Evolutionary conservation across 2,797 vertebrate genomes (phyloP), one percentile per base, ranked within the genome.

Genomic region (Sebastes hopkinsi): DNA sequence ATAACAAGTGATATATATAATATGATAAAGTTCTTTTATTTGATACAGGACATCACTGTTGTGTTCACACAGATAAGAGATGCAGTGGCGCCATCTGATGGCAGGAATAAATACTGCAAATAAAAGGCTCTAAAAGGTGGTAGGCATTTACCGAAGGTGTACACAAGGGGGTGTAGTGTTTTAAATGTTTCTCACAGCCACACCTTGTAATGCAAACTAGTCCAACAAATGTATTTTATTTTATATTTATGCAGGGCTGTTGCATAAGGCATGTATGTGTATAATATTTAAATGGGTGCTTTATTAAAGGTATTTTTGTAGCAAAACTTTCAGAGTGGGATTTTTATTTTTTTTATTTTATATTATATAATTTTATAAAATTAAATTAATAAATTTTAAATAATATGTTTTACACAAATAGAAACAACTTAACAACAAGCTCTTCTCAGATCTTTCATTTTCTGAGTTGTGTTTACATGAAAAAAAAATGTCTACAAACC

Each of bases 21-120:
- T 18, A 4, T 59, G 50, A 12, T 30, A 10, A 50, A 10, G 32
- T 2, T 29, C 6, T 50, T 72, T 32, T 14, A 30, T 34, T 71
- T 34, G n/a, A 34, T 2, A 20, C 29, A 38, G 30, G 52, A 25
- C 20, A 11, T 77, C 5, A 2, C 20, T 50, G 34, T 6, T 14
- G 16, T 29, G 30, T 20, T 3, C 12, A 75, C 38, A 60, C 14
- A 72, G 16, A 77, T 38, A 32, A 75, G 46, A 76, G 72, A 27
- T 59, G 1, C 46, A 79, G 69, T 79, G 84, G 68, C 32, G 52
- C 58, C 83, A 42, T 85, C 90, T 90, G 29, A 69, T 85, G 91
- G 75, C 55, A 12, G 27, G 5, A 61, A 65, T 13, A 60, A 13
- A 62, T 46, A 74, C 20, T 67, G 72, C 60, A 77, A 18, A 25